These are phyloP conservation scores for Euspilapteryx auroguttella DNA, from an alignment of 2,888 invertebrate species.

Conservation along the genomic window DNA sequence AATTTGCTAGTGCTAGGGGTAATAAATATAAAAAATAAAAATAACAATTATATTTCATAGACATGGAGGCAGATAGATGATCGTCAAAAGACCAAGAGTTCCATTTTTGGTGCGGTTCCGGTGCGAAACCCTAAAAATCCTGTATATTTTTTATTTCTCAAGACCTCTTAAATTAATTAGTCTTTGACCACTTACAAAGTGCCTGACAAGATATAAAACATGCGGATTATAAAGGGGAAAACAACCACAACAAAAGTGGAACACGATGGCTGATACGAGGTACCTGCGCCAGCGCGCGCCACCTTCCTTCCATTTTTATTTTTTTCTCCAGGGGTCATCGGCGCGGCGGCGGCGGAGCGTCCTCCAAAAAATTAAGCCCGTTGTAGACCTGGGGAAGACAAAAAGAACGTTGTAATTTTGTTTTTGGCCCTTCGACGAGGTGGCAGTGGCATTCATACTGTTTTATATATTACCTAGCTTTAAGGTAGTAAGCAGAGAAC, in stretches of 20 bases:
- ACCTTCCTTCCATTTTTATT: constrained; percentile 17
- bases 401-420: constrained; percentile 42
- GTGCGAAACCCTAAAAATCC: too few species aligned
- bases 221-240: constrained; percentile 52
- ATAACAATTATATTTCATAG: neutral
- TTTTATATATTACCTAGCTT: too few species aligned
- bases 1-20: too few species aligned
- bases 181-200: constrained; percentile 32
- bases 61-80: too few species aligned
- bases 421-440: constrained; percentile 29
- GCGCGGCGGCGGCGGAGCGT: constrained; percentile 10
- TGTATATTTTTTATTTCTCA: too few species aligned
- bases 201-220: constrained; percentile 49
- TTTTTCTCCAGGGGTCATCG: constrained; percentile 20
- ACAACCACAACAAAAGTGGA: constrained; percentile 22
- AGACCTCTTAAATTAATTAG: constrained; percentile 30
- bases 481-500: too few species aligned
- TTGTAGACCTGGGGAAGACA: constrained; percentile 54
- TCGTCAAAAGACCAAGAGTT: too few species aligned
- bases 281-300: constrained; percentile 14
- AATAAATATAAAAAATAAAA: too few species aligned
- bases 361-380: constrained; percentile 36
- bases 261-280: neutral
- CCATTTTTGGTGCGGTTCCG: too few species aligned
- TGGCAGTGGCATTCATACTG: too few species aligned